These are phyloP conservation scores for Styela plicata DNA, from an alignment of 23 tunicate species.

Conservation along the genomic window DNA sequence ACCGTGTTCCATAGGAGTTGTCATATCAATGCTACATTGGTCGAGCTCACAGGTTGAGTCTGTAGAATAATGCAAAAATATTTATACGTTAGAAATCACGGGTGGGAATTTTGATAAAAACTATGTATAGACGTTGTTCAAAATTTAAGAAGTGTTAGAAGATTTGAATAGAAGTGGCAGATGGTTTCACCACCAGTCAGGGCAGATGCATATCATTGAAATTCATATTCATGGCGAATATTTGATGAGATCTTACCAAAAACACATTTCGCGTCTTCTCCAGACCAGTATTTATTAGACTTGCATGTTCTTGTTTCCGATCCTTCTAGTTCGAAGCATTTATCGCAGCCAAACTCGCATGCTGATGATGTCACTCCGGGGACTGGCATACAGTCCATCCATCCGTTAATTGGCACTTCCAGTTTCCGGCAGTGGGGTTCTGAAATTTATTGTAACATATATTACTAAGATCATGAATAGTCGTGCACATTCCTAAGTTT, in stretches of 20 bases:
- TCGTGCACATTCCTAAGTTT: too few relatives aligned
- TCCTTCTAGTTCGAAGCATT: slow-evolving; percentile 33
- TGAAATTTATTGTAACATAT: too few relatives aligned
- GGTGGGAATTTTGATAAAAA: too few relatives aligned
- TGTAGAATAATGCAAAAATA: too few relatives aligned
- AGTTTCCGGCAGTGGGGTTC: slow-evolving; percentile 39
- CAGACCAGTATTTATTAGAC: slow-evolving; percentile 43
- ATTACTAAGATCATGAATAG: too few relatives aligned
- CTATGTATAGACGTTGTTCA: too few relatives aligned
- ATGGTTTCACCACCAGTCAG: too few relatives aligned
- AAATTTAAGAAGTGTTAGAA: too few relatives aligned
- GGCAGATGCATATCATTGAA: background rate
- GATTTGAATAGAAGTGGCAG: too few relatives aligned
- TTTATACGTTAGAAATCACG: too few relatives aligned
- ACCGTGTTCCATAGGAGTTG: slow-evolving; percentile 14
- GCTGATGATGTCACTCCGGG: slow-evolving; percentile 27
- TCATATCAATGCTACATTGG: slow-evolving; percentile 10
- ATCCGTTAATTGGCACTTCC: slow-evolving; percentile 36
- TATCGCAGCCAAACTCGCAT: slow-evolving; percentile 41
- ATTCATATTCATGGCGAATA: background rate
- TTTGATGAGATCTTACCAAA: slow-evolving; percentile 39
- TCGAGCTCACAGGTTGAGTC: background rate
- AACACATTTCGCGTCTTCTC: slow-evolving; percentile 39
- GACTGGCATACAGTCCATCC: slow-evolving; percentile 22
- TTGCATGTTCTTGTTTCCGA: slow-evolving; percentile 34